Evolutionary conservation across 1,140 invertebrate species (phyloP), one percentile per base, ranked within the genome.

Genomic region (Drosophila nebulosa): DNA sequence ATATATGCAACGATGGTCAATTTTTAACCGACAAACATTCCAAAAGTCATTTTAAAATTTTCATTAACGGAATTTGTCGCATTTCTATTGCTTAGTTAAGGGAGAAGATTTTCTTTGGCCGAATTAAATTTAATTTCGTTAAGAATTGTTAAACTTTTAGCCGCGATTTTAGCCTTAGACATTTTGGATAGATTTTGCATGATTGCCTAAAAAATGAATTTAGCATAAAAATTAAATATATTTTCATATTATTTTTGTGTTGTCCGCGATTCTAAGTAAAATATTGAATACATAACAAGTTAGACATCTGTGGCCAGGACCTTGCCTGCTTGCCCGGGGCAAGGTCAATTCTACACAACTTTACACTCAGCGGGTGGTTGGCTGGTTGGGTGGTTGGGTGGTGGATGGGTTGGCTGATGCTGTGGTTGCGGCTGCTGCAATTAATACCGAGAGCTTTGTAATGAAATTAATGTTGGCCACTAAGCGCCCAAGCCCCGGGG

Each of bases 371-470:
- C 39, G 39, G 39, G 36, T 32, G 36, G 39, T n/a, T 36, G 36
- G 36, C 7, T 39, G 36, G 14, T 3, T 18, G 16, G 35, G 39
- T 46, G 39, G 39, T 46, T 10, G 39, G 10, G 39, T 9, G 39
- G 39, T 46, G 18, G 16, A 18, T 46, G 39, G 14, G 14, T 39
- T 39, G 36, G 4, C 36, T 39, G 62, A 52, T 52, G 58, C 21
- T 46, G 65, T n/a, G 24, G 36, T 46, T 73, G 73, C 52, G 69
- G 73, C 68, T 69, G 66, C 67, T 78, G 81, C 61, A 74, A 86
- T 86, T 88, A 85, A 86, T 85, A 79, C 75, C 78, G 63, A 60
- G 18, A 57, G 74, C 74, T 81, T 86, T 65, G 69, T 57, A 51
- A 66, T 60, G 56, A 78, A 79, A 80, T 86, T 74, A 65, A 70